Percentiles rank a stretch among this genome's conserved stretches.
Conservation (phyloP, 2,113 vertebrate genomes). For the Tricholaema leucomelas region DNA sequence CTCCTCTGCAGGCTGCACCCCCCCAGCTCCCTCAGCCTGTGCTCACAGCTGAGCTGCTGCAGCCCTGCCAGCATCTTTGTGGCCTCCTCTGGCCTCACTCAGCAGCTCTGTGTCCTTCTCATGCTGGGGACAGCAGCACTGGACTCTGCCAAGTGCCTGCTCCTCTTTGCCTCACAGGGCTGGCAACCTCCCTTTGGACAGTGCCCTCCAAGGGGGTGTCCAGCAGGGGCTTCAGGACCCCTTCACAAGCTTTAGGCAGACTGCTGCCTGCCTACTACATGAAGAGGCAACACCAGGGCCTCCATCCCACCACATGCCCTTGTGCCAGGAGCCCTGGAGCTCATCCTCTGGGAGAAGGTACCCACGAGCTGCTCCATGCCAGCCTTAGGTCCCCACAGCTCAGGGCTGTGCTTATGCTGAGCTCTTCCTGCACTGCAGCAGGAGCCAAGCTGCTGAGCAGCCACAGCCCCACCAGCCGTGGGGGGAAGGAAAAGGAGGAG, state of each 20-base stretch:
- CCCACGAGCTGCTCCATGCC: fast-evolving
- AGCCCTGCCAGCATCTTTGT: no score
- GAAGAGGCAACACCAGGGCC: not conserved
- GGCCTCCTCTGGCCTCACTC: no score
- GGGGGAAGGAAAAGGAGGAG: not conserved
- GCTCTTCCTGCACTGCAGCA: not conserved
- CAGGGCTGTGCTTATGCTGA: fast-evolving
- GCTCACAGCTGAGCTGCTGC: no score
- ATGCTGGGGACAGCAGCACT: no score
- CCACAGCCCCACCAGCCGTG: not conserved
- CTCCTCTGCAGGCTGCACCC: no score
- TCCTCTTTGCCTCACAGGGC: not conserved
- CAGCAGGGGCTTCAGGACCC: not conserved
- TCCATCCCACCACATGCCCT: fast-evolving
- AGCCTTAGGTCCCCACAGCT: not conserved
- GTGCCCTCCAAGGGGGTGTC: not conserved
- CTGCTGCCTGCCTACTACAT: no score
- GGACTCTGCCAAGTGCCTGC: not conserved
- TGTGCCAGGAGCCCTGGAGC: not conserved
- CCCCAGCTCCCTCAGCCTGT: no score
- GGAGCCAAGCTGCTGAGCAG: not conserved
- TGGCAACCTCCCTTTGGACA: not conserved
- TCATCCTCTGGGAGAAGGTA: not conserved
- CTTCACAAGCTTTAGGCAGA: not conserved
- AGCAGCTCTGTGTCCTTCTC: no score